Percentiles rank a stretch among this genome's conserved stretches.
Conservation (phyloP, 2,113 vertebrate species). For the Cheirogaleus medius region DNA sequence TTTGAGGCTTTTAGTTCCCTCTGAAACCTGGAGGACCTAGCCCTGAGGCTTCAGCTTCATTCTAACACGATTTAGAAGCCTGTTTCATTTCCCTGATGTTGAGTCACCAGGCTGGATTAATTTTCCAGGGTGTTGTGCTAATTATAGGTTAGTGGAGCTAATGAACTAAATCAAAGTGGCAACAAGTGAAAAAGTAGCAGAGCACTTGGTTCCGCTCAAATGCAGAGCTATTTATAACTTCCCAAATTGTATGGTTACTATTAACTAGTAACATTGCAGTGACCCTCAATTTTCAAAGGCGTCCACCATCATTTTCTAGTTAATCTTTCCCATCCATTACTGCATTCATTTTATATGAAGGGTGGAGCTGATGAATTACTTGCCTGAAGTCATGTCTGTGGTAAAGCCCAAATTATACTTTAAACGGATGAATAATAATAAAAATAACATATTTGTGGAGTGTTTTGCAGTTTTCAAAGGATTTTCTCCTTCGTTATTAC, state of each 20-base stretch:
- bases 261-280: slow-evolving; percentile 57
- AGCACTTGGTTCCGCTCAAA: background rate
- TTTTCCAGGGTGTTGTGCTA: slow-evolving; percentile 73
- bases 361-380: slow-evolving; percentile 58
- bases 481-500: slow-evolving; percentile 21
- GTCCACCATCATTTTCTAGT: slow-evolving; percentile 54
- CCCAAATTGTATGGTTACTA: slow-evolving; percentile 31
- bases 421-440: slow-evolving; percentile 52
- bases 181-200: slow-evolving; percentile 51
- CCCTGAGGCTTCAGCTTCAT: background rate
- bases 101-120: slow-evolving; percentile 71
- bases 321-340: slow-evolving; percentile 48
- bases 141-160: slow-evolving; percentile 71
- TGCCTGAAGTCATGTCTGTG: slow-evolving; percentile 74
- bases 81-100: slow-evolving; percentile 55
- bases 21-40: background rate
- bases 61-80: slow-evolving; percentile 53
- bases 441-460: slow-evolving; percentile 32
- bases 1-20: background rate
- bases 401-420: slow-evolving; percentile 52
- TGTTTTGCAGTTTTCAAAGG: slow-evolving; percentile 45
- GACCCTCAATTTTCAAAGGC: slow-evolving; percentile 58
- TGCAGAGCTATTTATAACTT: slow-evolving; percentile 54
- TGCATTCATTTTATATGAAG: slow-evolving; percentile 44
- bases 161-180: slow-evolving; percentile 64